Evolutionary conservation across 2,888 invertebrate genomes (phyloP).

Genomic region (Megastigmus dorsalis): DNA sequence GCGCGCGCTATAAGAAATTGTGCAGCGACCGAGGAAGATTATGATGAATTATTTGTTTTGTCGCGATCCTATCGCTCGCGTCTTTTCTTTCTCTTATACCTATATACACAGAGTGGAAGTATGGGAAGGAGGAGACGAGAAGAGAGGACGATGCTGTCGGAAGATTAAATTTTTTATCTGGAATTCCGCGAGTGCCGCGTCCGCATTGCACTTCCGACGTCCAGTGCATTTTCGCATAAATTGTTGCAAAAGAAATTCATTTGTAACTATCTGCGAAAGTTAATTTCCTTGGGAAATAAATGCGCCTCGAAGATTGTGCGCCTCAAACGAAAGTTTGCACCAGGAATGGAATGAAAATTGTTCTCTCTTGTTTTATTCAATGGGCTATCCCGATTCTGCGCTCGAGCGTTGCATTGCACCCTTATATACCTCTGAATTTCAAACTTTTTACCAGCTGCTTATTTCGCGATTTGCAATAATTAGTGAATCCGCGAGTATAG

Average conservation of each 20-base stretch:
- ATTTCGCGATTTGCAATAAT: no score
- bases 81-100: no score
- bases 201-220: not conserved
- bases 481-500: no score
- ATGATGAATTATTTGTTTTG: constrained; percentile 19
- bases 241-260: constrained; percentile 23
- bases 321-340: constrained; percentile 1
- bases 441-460: no score
- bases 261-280: constrained; percentile 17
- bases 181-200: not conserved
- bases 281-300: constrained; percentile 13
- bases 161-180: constrained; percentile 18
- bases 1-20: not conserved
- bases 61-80: not conserved
- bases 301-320: not conserved
- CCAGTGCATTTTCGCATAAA: not conserved
- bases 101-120: no score
- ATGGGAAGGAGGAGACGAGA: no score
- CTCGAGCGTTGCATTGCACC: not conserved
- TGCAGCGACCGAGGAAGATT: not conserved
- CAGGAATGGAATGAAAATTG: not conserved
- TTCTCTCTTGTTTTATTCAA: not conserved
- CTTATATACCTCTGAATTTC: no score
- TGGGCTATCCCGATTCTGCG: not conserved
- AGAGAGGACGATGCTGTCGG: no score